Percentiles rank a stretch among this genome's conserved stretches.
Evolutionary conservation across 1,140 invertebrate species (phyloP).

Genomic region (Meloidogyne floridensis): DNA sequence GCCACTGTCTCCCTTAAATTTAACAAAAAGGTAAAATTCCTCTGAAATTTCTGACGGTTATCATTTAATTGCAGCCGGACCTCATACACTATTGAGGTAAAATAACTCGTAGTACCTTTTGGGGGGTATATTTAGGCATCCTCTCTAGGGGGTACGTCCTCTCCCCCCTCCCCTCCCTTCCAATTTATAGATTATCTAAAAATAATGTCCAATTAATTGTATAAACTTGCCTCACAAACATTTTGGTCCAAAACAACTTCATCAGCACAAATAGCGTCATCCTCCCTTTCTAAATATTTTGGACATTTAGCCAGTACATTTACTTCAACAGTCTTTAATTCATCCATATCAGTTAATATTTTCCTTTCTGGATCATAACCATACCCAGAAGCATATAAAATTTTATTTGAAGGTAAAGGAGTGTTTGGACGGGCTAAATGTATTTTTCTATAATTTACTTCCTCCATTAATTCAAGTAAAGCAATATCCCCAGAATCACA

Average conservation of each 20-base stretch:
- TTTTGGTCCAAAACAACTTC: slow-evolving; percentile 5
- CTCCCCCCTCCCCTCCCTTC: too few relatives aligned
- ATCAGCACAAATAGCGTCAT: slow-evolving; percentile 19
- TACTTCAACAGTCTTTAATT: neutral
- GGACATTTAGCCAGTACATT: slow-evolving; percentile 13
- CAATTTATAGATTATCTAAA: too few relatives aligned
- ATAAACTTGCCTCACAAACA: neutral
- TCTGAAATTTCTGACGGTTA: too few relatives aligned
- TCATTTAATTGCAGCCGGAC: too few relatives aligned
- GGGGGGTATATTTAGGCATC: too few relatives aligned
- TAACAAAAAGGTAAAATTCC: too few relatives aligned
- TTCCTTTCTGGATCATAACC: slow-evolving; percentile 16
- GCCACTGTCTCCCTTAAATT: slow-evolving; percentile 17
- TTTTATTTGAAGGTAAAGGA: neutral
- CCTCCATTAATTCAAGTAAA: slow-evolving; percentile 2
- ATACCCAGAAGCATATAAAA: slow-evolving; percentile 12
- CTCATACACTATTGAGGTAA: too few relatives aligned
- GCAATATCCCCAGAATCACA: slow-evolving; percentile 14
- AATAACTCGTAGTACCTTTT: too few relatives aligned
- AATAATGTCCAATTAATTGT: neutral
- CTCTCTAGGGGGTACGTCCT: too few relatives aligned
- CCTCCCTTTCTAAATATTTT: neutral
- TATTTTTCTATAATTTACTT: neutral
- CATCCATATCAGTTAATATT: neutral
- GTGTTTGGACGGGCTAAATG: neutral